Base-by-base conservation (phyloP, 2,888 invertebrate species). In the Hyposoter didymator region DNA sequence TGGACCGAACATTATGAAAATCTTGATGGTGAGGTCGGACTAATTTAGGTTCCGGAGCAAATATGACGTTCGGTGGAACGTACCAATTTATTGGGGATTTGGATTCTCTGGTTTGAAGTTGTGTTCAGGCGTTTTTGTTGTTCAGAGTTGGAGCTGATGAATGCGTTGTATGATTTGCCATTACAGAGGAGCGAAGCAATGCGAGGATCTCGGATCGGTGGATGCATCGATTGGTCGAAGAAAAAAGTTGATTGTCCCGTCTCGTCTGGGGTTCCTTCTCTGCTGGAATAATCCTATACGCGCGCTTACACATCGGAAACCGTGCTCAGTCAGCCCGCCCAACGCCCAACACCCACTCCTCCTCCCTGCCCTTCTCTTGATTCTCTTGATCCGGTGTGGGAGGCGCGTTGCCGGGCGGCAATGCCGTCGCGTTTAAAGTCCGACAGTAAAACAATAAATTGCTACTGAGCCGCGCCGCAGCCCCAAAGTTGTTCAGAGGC, bases 361-460 rank as follows among this genome's bases (percentile, higher is more conserved):
- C 74, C 66, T 59, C 62, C 22, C 19, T 52, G 43, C 28, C 52
- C 64, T 39, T 47, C 14, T 35, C 59, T 69, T 67, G 45, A 47
- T 64, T 79, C 72, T 64, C 80, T 55, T 59, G 39, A 59, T 70
- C n/a, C 66, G 28, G 83, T 72, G 85, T 86, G 86, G 86, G 86
- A 86, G 86, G 86, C 82, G 84, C 78, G 70, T 70, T 80, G 83
- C 79, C 70, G 84, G 49, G 82, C 79, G 75, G 85, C 78, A 35
- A 32, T 66, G 85, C 78, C 70, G 62, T 55, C 76, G 84, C 78
- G 70, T 80, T 83, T 83, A 74, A 85, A 90, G 90, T 90, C 90
- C 90, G 89, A 90, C 90, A 88, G 90, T 91, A 90, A 93, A 93
- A 93, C 92, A 92, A 93, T 93, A 93, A 93, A 93, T 92, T 91